These are phyloP conservation scores for Cynopterus brachyotis DNA, from an alignment of 2,113 vertebrate genomes.

Conservation along the genomic window DNA sequence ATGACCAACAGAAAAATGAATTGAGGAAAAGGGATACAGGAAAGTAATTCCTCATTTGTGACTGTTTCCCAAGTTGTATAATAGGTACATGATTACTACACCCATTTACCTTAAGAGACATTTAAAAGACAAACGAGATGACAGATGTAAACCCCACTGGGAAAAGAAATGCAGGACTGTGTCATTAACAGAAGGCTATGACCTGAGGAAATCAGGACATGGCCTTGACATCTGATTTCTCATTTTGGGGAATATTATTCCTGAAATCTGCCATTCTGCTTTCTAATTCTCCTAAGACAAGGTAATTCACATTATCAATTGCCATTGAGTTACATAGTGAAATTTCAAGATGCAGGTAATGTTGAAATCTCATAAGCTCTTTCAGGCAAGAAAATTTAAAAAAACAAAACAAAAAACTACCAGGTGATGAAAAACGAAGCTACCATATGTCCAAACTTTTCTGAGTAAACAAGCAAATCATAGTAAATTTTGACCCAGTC, in stretches of 20 bases:
- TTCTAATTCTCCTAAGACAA: conserved; percentile 15
- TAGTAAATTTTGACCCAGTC: not conserved
- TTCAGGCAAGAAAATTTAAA: not conserved
- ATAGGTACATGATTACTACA: not conserved
- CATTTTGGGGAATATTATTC: not conserved
- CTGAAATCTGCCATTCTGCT: not conserved
- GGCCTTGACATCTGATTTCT: not conserved
- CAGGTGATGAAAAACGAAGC: conserved; percentile 14
- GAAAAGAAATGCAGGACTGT: conserved; percentile 30
- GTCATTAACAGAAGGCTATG: not conserved
- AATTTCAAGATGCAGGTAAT: conserved; percentile 2
- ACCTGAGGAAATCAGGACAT: not conserved
- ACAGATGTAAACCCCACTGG: not conserved
- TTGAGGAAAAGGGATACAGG: not conserved
- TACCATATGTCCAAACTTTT: not conserved
- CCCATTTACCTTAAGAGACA: not conserved
- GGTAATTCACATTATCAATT: not conserved
- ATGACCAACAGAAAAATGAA: not conserved
- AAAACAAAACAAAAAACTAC: not conserved
- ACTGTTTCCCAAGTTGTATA: not conserved
- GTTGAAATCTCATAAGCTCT: conserved; percentile 11
- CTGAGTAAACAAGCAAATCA: not conserved
- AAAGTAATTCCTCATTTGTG: not conserved
- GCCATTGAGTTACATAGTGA: not conserved
- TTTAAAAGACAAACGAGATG: conserved; percentile 22